Evolutionary conservation across 1,140 invertebrate genomes (phyloP), one percentile per base, ranked within the genome.

Genomic region (Pararge aegeria): DNA sequence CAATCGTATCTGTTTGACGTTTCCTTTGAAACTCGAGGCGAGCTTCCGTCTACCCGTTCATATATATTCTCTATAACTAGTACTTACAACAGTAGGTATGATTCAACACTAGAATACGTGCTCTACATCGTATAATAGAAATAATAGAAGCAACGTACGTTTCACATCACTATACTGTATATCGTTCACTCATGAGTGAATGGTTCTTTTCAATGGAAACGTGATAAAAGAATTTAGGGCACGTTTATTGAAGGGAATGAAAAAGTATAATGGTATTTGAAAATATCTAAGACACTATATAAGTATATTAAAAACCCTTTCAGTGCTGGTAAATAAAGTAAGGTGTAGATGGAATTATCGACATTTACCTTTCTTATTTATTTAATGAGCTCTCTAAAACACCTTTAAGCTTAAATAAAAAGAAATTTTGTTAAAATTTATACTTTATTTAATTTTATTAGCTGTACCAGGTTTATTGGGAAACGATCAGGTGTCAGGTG

Each of bases 181-280:
- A 34, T 34, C 30, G 12, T 34, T 6, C 30, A 42, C 38, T 16
- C 13, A 18, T 5, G 13, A 42, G 16, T 42, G 38, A 42, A 42
- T 42, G 9, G 38, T 15, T 42, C 4, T 16, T 42, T 42, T 13
- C 6, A 42, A 42, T 18, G 38, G 16, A 42, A 42, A 16, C 38
- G 30, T 6, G 30, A 34, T 34, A 34, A 42, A 42, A 42, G 1
- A 42, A 18, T 42, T 42, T 13, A 42, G 38, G 38, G 38, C 38
- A 18, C 16, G 12, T 42, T 42, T 42, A 42, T 34, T 34, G 30
- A 34, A 34, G 10, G 10, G 30, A 7, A 12, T 12, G 0, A 34
- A 34, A 34, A 10, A 34, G 10, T 34, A 10, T 34, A 34, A 34
- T 34, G 30, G 7, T 12, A 2, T 34, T 34, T 34, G 30, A n/a